These are phyloP conservation scores for Cataglyphis rosenhaueri DNA, from an alignment of 2,888 invertebrate species.

Conservation along the genomic window DNA sequence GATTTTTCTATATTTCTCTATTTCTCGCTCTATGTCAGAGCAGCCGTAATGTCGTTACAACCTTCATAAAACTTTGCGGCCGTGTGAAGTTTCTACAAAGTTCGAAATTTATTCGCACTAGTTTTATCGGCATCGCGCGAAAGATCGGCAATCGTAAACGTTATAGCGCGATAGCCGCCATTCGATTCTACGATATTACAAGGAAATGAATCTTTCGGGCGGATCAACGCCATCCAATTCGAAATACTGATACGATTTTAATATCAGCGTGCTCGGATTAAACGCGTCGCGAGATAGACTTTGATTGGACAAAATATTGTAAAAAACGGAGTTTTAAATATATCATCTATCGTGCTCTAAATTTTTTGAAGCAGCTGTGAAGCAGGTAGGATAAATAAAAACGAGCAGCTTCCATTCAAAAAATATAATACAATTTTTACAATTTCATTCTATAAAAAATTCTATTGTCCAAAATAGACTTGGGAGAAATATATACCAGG, in stretches of 20 bases:
- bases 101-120: conserved; percentile 44
- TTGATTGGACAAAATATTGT: not conserved
- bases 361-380: not conserved
- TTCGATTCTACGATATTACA: not conserved
- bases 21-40: conserved; percentile 41
- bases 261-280: not conserved
- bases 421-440: not conserved
- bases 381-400: not conserved
- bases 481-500: not conserved
- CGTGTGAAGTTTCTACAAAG: conserved; percentile 40
- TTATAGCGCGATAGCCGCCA: conserved; percentile 3
- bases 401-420: not conserved
- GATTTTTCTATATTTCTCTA: conserved; percentile 10
- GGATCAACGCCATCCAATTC: not conserved
- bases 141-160: conserved; percentile 49
- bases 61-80: conserved; percentile 52
- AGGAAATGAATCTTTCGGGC: conserved; percentile 29
- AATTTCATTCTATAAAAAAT: not conserved
- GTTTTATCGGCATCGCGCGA: conserved; percentile 30
- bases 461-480: not conserved
- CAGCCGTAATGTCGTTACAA: conserved; percentile 47
- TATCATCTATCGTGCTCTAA: not conserved
- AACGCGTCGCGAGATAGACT: not conserved
- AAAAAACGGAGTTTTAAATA: conserved; percentile 5
- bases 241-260: conserved; percentile 13